Evolutionary conservation across 2,113 vertebrate species (phyloP).

Genomic region (Thalassoma bifasciatum): DNA sequence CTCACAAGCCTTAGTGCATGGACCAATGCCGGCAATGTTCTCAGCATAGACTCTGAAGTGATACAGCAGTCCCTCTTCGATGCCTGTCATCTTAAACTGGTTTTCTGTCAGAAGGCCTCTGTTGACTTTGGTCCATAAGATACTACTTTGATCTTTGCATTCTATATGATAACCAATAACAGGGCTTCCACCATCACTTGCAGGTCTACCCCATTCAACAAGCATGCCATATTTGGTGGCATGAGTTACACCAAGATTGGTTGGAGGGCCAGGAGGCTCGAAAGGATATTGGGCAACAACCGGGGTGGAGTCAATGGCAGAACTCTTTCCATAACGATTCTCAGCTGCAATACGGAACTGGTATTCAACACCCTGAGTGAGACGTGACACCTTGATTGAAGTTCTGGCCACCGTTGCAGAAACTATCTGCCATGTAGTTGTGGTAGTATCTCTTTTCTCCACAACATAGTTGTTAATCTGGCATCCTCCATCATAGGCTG

Average conservation of each 20-base stretch:
- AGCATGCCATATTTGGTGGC: conserved; percentile 94
- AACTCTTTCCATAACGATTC: conserved; percentile 97
- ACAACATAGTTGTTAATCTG: conserved; percentile 98
- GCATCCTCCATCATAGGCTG: conserved; percentile 95
- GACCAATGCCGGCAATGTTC: conserved; percentile 96
- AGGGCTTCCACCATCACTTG: conserved; percentile 93
- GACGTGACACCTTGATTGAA: conserved; percentile 91
- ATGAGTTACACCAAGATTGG: conserved; percentile 87
- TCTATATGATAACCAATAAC: conserved; percentile 96
- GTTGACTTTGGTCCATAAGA: conserved; percentile 96
- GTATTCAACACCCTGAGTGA: conserved; percentile 93
- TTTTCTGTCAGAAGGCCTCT: conserved; percentile 91
- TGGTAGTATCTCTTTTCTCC: conserved; percentile 97
- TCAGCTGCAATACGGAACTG: conserved; percentile 97
- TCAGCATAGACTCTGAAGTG: conserved; percentile 97
- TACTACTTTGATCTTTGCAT: conserved; percentile 95
- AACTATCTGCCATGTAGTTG: conserved; percentile 93
- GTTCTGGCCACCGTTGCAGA: conserved; percentile 97
- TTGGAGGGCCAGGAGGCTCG: conserved; percentile 91
- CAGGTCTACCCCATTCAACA: conserved; percentile 92
- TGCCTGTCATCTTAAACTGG: conserved; percentile 93
- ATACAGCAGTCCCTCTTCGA: conserved; percentile 94
- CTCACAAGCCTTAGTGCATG: conserved; percentile 92
- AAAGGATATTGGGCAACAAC: conserved; percentile 96
- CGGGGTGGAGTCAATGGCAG: conserved; percentile 85